Evolutionary conservation across 1,140 invertebrate species (phyloP), one percentile per base, ranked within the genome.

Genomic region (Leptonema lineaticorne): DNA sequence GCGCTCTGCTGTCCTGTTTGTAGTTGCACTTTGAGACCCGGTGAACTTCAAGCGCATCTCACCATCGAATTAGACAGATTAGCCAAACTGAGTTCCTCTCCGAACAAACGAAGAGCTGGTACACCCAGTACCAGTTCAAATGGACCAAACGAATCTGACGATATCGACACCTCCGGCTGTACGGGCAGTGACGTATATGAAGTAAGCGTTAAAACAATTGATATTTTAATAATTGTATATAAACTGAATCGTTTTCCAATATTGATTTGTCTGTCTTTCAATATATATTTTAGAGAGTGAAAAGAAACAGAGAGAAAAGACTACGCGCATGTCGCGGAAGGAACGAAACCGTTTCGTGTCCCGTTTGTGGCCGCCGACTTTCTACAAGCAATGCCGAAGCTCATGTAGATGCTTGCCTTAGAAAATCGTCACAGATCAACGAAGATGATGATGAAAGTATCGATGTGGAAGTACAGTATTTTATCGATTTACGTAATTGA

Each of bases 101-200:
- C 66, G 9, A 16, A 46, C 37, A 46, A 66, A 18, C 57, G 67
- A 28, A 27, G 20, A 33, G 59, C 77, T 6, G 28, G n/a, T 26
- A 29, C 62, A 73, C 73, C 78, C 0, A 64, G 79, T 0, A 71
- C 79, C 0, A 78, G 81, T 0, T 78, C 77, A 0, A 82, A 78
- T 69, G 74, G 77, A 0, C 59, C 57, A 18, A 2, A 75, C 76
- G 29, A n/a, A 7, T 76, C 77, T n/a, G 71, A 73, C 26, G 79
- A 81, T 37, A 60, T 81, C 0, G 80, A 82, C 69, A 76, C 81
- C 0, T 73, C 77, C 0, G 80, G 81, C 0, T 80, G 79, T 46
- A 59, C 77, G 0, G 81, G 81, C 0, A 79, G 80, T 29, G 80
- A 81, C 73, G 79, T 81, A 27, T 83, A 81, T 53, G 77, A 82